Conservation (phyloP, 1,140 invertebrate genomes). For the Penaeus japonicus region DNA sequence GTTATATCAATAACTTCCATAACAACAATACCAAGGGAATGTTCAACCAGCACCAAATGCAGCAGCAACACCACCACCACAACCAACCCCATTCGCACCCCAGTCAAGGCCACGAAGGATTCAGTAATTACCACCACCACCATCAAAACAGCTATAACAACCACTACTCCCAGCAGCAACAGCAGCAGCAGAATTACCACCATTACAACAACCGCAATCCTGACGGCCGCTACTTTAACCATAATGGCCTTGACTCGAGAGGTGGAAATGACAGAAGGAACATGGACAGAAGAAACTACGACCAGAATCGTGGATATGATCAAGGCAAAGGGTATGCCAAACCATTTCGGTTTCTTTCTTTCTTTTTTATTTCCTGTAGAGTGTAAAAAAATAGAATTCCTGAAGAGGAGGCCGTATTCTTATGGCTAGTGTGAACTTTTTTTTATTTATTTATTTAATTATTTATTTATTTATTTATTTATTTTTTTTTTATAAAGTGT, state of each 20-base stretch:
- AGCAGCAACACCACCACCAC: conserved; percentile 43
- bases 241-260: conserved; percentile 34
- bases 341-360: not conserved
- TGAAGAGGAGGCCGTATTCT: not conserved
- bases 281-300: conserved; percentile 27
- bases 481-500: not conserved
- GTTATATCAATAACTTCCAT: conserved; percentile 32
- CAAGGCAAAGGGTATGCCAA: not conserved
- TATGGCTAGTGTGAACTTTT: too few relatives aligned
- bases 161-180: conserved; percentile 40
- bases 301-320: conserved; percentile 28
- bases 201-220: conserved; percentile 19
- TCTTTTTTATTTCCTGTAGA: not conserved
- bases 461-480: too few relatives aligned
- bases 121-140: conserved; percentile 20
- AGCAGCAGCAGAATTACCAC: not conserved
- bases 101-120: not conserved
- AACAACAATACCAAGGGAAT: conserved; percentile 55
- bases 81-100: conserved; percentile 28
- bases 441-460: too few relatives aligned
- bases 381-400: not conserved
- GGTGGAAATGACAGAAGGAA: conserved; percentile 27
- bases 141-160: conserved; percentile 20
- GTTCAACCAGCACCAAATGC: conserved; percentile 48
- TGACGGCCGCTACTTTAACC: conserved; percentile 17